Base-by-base conservation (phyloP, 2,888 invertebrate genomes). In the Mechanitis mazaeus region DNA sequence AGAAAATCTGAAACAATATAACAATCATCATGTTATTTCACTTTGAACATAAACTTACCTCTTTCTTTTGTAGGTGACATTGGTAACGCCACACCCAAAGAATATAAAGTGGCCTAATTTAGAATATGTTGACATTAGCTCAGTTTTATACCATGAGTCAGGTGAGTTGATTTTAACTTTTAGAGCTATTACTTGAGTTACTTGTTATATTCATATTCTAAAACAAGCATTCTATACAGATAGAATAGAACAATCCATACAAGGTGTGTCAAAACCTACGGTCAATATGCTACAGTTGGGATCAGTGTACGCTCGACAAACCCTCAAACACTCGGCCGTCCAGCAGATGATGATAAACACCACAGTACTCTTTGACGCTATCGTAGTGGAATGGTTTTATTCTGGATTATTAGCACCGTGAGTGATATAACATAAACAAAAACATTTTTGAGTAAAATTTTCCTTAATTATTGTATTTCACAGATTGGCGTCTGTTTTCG, bases 321-420 rank as follows among this genome's bases (percentile, higher is more conserved):
- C 73, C 1, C 68, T 84, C 7, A 70, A 74, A n/a, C 81, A 84
- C 53, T 62, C 71, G 0, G 72, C 69, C 2, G 67, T 79, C 38
- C 76, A 74, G 61, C 67, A 67, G 12, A 61, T 84, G 62, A 72
- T 84, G 50, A 63, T 63, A 12, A 75, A 82, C 56, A 58, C 71
- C 0, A 59, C 67, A 0, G 59, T 65, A 9, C 4, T 63, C 4
- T 83, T 79, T 58, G 81, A 84, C 54, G 68, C 71, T 2, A 81
- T 84, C 12, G 45, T 84, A 3, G 81, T 74, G 0, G 80, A 84
- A 54, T 84, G 84, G 84, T 80, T 73, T 64, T 77, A 77, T 64
- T 75, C 75, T 7, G 76, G 78, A 2, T 70, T 84, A 6, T 63
- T 84, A 12, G 80, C 84, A 3, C 83, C 84, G 84, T 84, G 57